phyloP scores from a whole-genome alignment of 23 tunicate genomes.

The Ciona savignyi region DNA sequence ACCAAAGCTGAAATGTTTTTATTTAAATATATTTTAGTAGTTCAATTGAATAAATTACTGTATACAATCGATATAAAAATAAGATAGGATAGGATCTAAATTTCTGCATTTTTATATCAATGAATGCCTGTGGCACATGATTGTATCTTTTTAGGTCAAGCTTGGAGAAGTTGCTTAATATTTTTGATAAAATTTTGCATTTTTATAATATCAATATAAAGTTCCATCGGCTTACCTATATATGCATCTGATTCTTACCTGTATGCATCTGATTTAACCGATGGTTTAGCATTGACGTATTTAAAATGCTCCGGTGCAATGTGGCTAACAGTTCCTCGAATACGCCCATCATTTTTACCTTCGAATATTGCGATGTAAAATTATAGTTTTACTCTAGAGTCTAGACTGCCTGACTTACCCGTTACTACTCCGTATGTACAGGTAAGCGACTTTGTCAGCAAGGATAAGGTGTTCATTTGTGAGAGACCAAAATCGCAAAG shows the following conservation, averaged over 20 bases:
- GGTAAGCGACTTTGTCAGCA: background rate
- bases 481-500: slow-evolving; percentile 25
- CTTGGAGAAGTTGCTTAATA: too few relatives aligned
- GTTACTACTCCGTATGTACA: background rate
- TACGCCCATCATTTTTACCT: background rate
- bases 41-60: too few relatives aligned
- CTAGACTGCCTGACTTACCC: background rate
- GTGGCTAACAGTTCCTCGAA: slow-evolving; percentile 40
- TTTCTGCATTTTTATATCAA: too few relatives aligned
- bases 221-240: too few relatives aligned
- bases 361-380: background rate
- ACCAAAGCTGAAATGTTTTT: slow-evolving; percentile 39
- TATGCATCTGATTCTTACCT: slow-evolving; percentile 44
- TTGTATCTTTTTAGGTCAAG: background rate
- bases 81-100: too few relatives aligned
- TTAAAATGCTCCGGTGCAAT: slow-evolving; percentile 40
- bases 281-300: slow-evolving; percentile 7
- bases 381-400: slow-evolving; percentile 10
- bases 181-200: too few relatives aligned
- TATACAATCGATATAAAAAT: too few relatives aligned
- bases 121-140: background rate
- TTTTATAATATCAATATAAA: too few relatives aligned
- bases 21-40: too few relatives aligned
- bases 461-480: slow-evolving; percentile 17
- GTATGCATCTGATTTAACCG: slow-evolving; percentile 34